Evolutionary conservation across 2,888 invertebrate species (phyloP).

Genomic region (Gisinianus flammeolus): DNA sequence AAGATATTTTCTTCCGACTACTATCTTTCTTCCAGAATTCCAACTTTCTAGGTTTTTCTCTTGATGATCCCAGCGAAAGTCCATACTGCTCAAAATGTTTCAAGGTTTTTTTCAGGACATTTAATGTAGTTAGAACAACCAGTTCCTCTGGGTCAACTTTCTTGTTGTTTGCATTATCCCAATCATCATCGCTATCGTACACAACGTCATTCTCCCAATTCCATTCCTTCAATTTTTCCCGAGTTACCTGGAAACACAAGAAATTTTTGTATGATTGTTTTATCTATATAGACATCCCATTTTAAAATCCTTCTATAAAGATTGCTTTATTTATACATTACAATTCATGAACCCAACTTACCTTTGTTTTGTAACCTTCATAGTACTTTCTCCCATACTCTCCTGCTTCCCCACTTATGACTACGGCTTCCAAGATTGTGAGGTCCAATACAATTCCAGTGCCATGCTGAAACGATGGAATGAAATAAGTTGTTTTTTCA

Average conservation of each 20-base stretch:
- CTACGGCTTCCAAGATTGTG: conserved; percentile 14
- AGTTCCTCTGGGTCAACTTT: not conserved
- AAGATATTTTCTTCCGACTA: not conserved
- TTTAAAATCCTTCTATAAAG: not conserved
- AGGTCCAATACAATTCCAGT: not conserved
- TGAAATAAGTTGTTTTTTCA: conserved; percentile 5
- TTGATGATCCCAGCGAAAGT: not conserved
- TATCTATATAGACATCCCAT: not conserved
- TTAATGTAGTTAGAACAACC: too few relatives aligned
- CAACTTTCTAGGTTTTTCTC: not conserved
- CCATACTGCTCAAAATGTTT: not conserved
- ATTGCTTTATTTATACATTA: not conserved
- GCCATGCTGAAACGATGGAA: not conserved
- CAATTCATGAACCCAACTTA: not conserved
- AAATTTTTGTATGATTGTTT: not conserved
- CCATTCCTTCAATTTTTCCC: not conserved
- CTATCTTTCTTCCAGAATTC: conserved; percentile 2
- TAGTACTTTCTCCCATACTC: conserved; percentile 12
- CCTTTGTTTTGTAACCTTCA: conserved; percentile 26
- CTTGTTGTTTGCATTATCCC: not conserved
- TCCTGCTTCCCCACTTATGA: not conserved
- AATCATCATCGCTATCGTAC: not conserved
- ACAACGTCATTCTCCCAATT: not conserved
- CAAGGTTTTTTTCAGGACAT: not conserved
- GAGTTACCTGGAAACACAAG: not conserved